phyloP scores from a whole-genome alignment of 2,797 vertebrate species.

The Ptychobarbus kaznakovi region DNA sequence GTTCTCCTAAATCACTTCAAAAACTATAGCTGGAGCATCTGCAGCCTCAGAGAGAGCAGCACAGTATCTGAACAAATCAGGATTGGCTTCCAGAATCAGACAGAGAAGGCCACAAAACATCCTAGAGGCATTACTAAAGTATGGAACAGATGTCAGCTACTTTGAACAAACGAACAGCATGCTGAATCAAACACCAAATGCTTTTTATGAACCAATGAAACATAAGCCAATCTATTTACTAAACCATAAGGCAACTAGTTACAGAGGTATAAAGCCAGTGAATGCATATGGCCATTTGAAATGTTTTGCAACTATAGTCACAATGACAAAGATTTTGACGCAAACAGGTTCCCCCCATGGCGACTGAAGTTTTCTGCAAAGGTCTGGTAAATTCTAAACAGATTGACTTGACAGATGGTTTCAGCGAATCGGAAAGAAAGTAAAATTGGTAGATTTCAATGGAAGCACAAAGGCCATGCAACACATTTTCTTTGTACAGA shows the following conservation, averaged over 20 bases:
- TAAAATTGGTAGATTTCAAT: not conserved
- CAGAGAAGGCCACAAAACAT: not conserved
- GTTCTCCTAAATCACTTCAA: not conserved
- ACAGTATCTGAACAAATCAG: slow-evolving; percentile 20
- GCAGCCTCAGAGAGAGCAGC: not conserved
- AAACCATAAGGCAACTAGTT: slow-evolving; percentile 36
- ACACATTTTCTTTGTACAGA: slow-evolving; percentile 14
- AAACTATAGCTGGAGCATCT: not conserved
- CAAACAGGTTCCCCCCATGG: slow-evolving; percentile 1
- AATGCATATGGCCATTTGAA: slow-evolving; percentile 11
- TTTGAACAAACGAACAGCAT: slow-evolving; percentile 48
- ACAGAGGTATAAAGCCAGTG: slow-evolving; percentile 10
- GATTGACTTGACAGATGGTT: slow-evolving; percentile 18
- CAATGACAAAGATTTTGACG: not conserved
- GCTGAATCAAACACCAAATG: slow-evolving; percentile 45
- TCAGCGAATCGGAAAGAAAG: slow-evolving; percentile 4
- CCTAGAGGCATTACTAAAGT: slow-evolving; percentile 21
- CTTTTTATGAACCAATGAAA: slow-evolving; percentile 35
- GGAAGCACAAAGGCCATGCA: slow-evolving; percentile 2
- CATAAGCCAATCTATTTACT: slow-evolving; percentile 17
- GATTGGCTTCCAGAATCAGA: slow-evolving; percentile 10
- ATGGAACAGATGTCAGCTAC: slow-evolving; percentile 41
- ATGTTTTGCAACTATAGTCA: slow-evolving; percentile 19
- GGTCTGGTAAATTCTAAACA: slow-evolving; percentile 5
- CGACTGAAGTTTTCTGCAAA: slow-evolving; percentile 16